Conservation (phyloP, 2,797 vertebrate species). For the Manis javanica region DNA sequence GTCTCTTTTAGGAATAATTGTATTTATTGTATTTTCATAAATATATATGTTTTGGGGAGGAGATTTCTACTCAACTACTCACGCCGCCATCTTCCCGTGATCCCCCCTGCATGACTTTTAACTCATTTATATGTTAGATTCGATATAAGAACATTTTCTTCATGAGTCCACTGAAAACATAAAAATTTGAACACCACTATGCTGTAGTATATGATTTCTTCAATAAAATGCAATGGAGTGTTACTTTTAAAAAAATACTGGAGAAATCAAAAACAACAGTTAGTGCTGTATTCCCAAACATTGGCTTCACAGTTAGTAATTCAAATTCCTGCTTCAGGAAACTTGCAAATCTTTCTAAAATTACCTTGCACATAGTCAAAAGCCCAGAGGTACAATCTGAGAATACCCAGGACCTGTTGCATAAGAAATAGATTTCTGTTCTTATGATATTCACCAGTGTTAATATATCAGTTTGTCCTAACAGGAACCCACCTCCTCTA, state of each 20-base stretch:
- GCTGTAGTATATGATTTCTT: background rate
- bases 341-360: conserved; percentile 17
- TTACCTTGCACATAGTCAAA: background rate
- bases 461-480: background rate
- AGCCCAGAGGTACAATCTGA: conserved; percentile 6
- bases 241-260: background rate
- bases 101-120: background rate
- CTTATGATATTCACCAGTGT: background rate
- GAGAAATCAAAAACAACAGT: background rate
- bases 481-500: background rate
- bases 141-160: background rate
- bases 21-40: too few relatives aligned
- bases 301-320: background rate
- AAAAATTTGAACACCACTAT: background rate
- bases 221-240: background rate
- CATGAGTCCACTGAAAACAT: conserved; percentile 15
- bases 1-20: too few relatives aligned
- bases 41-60: too few relatives aligned
- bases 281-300: background rate
- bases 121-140: background rate
- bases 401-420: background rate
- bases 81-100: too few relatives aligned
- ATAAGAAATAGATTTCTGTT: conserved; percentile 10
- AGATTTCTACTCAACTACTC: too few relatives aligned
- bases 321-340: conserved; percentile 37